Base-by-base conservation (phyloP, 2,888 invertebrate species). In the Eupithecia dodoneata region DNA sequence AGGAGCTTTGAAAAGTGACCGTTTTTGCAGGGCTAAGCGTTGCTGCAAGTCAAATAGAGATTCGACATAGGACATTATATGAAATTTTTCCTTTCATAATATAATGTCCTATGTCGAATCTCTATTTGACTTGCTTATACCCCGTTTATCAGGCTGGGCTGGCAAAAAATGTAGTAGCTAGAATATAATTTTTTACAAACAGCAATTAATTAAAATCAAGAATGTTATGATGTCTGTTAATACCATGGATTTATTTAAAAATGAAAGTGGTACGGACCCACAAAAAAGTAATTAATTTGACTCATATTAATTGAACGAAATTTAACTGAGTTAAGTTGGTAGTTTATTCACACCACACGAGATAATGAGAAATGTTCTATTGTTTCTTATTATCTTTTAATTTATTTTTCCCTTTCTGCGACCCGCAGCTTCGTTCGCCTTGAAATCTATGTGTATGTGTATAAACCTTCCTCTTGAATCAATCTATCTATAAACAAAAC, bases 301-400 rank as follows among this genome's bases (percentile, higher is more conserved):
- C 71, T 4, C 52, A 41, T 72, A 65, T 47, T 70, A 47, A 70
- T 69, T 69, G 18, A 69, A 4, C n/a, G 45, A 72, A 12, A 45
- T 13, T n/a, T 42, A 67, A 42, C 45, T 47, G 41, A 63, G 44
- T 65, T 74, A 65, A 65, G 69, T 70, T 67, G 55, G 67, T 74
- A 74, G 72, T 71, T 65, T 49, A 77, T 78, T 86, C 84, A 75
- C 55, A 55, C 87, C 7, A 66, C 69, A 30, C 30, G 69, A 69
- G 69, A 47, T 45, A 15, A 86, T 83, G 87, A 85, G 84, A 86
- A 85, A 84, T 86, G 84, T 85, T 82, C 84, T 82, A 83, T 72
- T 79, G 81, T 83, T 82, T 75, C 81, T 79, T 45, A 18, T 66
- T 79, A 87, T 88, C 87, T 87, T 87, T 86, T 84, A 85, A 87